These are phyloP conservation scores for Notiomystis cincta DNA, from an alignment of 2,113 vertebrate genomes.

Conservation along the genomic window DNA sequence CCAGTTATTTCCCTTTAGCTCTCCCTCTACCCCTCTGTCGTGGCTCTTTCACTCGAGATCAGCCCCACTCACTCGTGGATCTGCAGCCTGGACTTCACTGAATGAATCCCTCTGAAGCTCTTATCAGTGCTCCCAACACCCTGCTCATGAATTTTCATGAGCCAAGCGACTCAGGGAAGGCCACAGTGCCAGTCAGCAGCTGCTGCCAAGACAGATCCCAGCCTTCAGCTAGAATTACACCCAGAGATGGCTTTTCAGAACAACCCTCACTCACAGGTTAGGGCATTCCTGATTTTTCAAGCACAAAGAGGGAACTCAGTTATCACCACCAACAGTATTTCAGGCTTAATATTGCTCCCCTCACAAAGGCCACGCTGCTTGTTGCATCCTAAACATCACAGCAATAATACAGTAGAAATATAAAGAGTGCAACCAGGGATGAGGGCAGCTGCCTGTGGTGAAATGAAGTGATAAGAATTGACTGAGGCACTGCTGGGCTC, in stretches of 20 bases:
- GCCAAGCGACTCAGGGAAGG: neutral
- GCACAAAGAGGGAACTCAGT: neutral
- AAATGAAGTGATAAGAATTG: neutral
- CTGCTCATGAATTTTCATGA: neutral
- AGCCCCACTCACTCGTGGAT: neutral
- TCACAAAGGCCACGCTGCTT: neutral
- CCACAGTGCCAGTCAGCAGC: neutral
- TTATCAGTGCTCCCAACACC: neutral
- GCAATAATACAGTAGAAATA: neutral
- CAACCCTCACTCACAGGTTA: neutral
- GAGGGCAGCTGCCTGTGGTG: neutral
- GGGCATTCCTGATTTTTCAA: neutral
- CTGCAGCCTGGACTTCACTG: neutral
- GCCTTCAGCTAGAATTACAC: neutral
- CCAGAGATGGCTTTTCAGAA: neutral
- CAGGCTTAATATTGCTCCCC: neutral
- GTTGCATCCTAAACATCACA: neutral
- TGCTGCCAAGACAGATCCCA: neutral
- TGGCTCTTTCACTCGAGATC: neutral
- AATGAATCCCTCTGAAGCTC: neutral
- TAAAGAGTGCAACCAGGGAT: neutral
- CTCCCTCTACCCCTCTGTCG: neutral
- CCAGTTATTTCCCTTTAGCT: neutral
- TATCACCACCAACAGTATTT: neutral
- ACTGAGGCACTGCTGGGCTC: neutral